Base-by-base conservation (phyloP, 1,140 invertebrate species). In the Colletes latitarsis region DNA sequence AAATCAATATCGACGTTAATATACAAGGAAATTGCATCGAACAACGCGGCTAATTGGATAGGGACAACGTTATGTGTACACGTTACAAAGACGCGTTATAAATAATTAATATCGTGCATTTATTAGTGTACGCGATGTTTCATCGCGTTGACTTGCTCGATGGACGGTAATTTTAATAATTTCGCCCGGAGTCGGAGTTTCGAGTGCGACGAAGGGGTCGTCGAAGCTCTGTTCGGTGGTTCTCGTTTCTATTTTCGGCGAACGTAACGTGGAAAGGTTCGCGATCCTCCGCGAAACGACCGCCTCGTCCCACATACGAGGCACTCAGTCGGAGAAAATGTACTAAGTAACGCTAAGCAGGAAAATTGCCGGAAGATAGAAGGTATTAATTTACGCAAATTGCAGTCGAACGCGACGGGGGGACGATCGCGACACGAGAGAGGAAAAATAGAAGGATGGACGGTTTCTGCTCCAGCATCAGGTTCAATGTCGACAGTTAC, bases 351-450 rank as follows among this genome's bases (percentile, higher is more conserved):
- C 43, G 64, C 52, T 87, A 86, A 87, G 10, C 41, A 83, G 60
- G 46, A 72, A 87, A 87, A 68, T 62, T 57, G 10, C 21, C 41
- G 21, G 62, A 21, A 41, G 17, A 62, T 46, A 15, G 15, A 4
- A 84, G 53, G 62, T 72, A 79, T 82, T 87, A 86, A 84, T 82
- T 86, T 41, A 12, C 69, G 74, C 30, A 83, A 87, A 81, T 87
- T 87, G n/a, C 19, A 4, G 39, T 12, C 52, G 19, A 64, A 55
- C 6, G 14, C 30, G 21, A 6, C 41, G 30, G 6, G 3, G 6
- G 0, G 8, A 55, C 57, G 69, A 46, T 3, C 21, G 15, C 19
- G 19, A 3, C 14, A 19, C 17, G n/a, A 19, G 12, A 30, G 53
- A 60, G 57, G 81, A 30, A 53, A 55, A 60, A 63, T 81, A 41